Evolutionary conservation across 1,140 invertebrate species (phyloP).

Genomic region (Venturia canescens): DNA sequence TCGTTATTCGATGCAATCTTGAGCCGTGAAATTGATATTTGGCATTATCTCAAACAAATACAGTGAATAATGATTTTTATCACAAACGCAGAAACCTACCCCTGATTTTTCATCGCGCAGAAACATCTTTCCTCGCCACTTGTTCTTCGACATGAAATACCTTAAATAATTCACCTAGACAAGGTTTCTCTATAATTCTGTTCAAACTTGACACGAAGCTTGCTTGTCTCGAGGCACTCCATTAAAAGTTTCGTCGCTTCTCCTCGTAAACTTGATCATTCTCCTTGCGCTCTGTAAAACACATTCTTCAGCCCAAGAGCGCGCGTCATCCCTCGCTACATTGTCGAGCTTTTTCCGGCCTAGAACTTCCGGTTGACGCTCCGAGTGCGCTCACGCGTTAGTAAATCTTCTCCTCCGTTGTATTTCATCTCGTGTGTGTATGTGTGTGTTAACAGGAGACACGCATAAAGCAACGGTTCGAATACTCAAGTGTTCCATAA

Average conservation of each 20-base stretch:
- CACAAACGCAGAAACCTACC: not conserved
- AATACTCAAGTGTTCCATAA: not conserved
- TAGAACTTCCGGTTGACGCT: constrained; percentile 32
- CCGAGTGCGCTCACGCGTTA: constrained; percentile 11
- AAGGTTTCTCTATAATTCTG: constrained; percentile 8
- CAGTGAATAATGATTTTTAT: too few species aligned
- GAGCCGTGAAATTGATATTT: too few species aligned
- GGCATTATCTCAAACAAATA: too few species aligned
- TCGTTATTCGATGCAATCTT: too few species aligned
- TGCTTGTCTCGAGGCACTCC: constrained; percentile 19
- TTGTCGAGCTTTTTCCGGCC: constrained; percentile 11
- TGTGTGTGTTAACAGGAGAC: not conserved
- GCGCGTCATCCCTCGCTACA: not conserved
- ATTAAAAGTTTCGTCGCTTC: constrained; percentile 26
- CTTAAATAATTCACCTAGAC: not conserved
- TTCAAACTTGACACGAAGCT: constrained; percentile 3
- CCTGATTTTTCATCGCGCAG: not conserved
- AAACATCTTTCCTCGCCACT: not conserved
- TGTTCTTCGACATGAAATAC: not conserved
- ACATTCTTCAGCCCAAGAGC: not conserved
- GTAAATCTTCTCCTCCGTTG: constrained; percentile 12
- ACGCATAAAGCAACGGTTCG: not conserved
- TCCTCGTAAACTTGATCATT: constrained; percentile 19
- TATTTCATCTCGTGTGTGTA: not conserved
- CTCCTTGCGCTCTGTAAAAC: not conserved